Evolutionary conservation across 1,140 invertebrate species (phyloP), one percentile per base, ranked within the genome.

Genomic region (Rhopalosiphum maidis): DNA sequence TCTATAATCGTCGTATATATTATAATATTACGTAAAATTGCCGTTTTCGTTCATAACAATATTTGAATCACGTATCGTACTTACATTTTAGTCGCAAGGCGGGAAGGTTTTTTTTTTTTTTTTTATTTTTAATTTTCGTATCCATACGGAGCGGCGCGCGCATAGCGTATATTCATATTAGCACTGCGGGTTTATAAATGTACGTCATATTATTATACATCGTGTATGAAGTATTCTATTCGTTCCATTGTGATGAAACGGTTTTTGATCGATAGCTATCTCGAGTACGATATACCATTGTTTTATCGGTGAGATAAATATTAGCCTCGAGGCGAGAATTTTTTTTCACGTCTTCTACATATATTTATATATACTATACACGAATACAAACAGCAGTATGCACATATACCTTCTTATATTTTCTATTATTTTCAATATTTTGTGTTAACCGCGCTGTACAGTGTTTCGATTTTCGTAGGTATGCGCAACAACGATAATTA

Each of bases 261-360:
- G 48, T 89, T 89, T 89, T 54, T 55, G 48, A 89, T 55, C 88
- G 88, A 55, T 89, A 37, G 51, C 51, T 55, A 54, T 55, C 88
- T 11, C 46, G 18, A 30, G 15, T 48, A n/a, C 46, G 86, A 51
- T 48, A 23, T 48, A 88, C 46, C 8, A 55, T 89, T 37, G 35
- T 89, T 89, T 89, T 89, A 89, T 89, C 88, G 23, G 48, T 5
- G 48, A 54, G 51, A 89, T 55, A 55, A 89, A n/a, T 51, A 48
- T 88, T 43, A 41, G 7, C 46, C 46, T 48, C 18, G n/a, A 51
- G 86, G 86, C 46, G 30, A 88, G 15, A 18, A 11, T 30, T 43
- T 21, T 48, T 30, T 46, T 88, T 30, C 1, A 46, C 86, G 21
- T 88, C 18, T 51, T 87, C 43, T 30, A 30, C 9, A 0, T 77